A percentile compares a stretch with the other conserved stretches of the same genome.
Evolutionary conservation across 2,888 invertebrate genomes (phyloP).

Genomic region (Muscina levida): DNA sequence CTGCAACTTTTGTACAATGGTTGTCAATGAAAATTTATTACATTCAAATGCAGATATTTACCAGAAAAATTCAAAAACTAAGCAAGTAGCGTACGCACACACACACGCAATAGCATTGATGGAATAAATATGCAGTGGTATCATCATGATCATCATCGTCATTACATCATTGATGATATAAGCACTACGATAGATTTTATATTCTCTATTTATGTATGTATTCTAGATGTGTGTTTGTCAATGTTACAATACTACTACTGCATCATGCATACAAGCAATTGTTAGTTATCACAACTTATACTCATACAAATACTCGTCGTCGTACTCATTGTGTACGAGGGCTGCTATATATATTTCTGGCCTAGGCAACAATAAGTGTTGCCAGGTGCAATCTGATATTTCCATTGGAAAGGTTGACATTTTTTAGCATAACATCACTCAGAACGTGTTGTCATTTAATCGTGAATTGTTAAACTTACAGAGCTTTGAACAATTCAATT

Average conservation of each 20-base stretch:
- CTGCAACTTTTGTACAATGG: slow-evolving; percentile 51
- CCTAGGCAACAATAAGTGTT: too few relatives aligned
- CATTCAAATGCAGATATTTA: slow-evolving; percentile 69
- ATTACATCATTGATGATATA: slow-evolving; percentile 23
- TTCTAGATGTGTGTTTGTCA: background rate
- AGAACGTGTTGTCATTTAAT: too few relatives aligned
- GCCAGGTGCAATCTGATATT: too few relatives aligned
- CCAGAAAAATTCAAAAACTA: slow-evolving; percentile 54
- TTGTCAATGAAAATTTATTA: slow-evolving; percentile 70
- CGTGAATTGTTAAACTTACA: too few relatives aligned
- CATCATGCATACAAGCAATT: slow-evolving; percentile 35
- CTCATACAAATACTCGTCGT: background rate
- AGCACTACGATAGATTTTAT: background rate
- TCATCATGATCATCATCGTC: background rate
- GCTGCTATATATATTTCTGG: too few relatives aligned
- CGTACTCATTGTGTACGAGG: too few relatives aligned
- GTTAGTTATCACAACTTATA: slow-evolving; percentile 8
- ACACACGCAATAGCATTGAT: background rate
- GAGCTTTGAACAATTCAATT: too few relatives aligned
- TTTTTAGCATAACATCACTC: too few relatives aligned
- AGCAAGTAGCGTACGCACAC: slow-evolving; percentile 10
- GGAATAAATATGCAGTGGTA: too few relatives aligned
- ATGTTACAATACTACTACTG: slow-evolving; percentile 14
- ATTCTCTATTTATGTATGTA: background rate
- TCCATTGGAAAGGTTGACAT: too few relatives aligned